Conservation (phyloP, 2,113 vertebrate species). For the Halcyon malimbica region DNA sequence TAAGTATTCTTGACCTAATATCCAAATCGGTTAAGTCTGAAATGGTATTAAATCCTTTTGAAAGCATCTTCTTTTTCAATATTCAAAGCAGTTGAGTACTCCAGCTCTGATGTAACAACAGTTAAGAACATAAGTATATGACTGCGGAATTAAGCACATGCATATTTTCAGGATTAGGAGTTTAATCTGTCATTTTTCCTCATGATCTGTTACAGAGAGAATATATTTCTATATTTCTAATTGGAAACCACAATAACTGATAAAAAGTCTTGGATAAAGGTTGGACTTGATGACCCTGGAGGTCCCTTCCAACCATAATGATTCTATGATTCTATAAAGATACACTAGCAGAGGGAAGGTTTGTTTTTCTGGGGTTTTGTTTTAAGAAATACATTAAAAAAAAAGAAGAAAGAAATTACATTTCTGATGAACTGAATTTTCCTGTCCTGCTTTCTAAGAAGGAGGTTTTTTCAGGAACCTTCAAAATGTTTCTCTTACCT, state of each 20-base stretch:
- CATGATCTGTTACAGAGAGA: neutral
- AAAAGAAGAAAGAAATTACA: neutral
- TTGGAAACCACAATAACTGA: neutral
- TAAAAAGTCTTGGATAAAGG: neutral
- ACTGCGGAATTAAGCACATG: conserved; percentile 21
- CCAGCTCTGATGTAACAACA: conserved; percentile 26
- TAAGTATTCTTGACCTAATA: conserved; percentile 17
- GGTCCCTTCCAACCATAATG: too few species aligned
- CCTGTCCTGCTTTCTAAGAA: neutral
- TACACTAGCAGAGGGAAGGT: neutral
- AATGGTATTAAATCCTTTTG: conserved; percentile 19
- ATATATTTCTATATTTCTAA: neutral
- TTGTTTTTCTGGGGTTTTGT: neutral
- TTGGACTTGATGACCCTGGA: too few species aligned
- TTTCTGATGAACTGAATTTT: neutral
- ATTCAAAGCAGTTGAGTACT: conserved; percentile 23
- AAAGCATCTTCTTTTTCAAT: conserved; percentile 38
- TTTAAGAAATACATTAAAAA: neutral
- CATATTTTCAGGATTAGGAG: conserved; percentile 34
- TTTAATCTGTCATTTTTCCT: conserved; percentile 38
- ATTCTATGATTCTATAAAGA: neutral
- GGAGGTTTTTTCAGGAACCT: neutral
- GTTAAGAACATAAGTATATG: conserved; percentile 51
- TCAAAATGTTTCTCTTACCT: neutral
- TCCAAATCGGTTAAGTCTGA: conserved; percentile 18